phyloP scores from a whole-genome alignment of 2,113 vertebrate genomes.

The Anguilla japonica region DNA sequence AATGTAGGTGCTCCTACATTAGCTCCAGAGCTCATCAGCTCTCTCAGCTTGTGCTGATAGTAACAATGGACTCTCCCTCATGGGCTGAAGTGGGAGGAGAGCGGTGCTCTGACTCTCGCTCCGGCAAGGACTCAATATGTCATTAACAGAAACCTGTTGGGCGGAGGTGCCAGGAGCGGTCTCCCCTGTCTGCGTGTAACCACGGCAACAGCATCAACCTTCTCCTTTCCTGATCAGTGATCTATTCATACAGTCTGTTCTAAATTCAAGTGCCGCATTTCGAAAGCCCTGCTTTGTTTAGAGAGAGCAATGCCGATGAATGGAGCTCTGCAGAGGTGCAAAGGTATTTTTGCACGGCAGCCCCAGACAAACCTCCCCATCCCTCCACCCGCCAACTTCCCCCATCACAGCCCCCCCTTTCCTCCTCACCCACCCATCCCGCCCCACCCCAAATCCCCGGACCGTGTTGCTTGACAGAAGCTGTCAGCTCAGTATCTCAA shows the following conservation, averaged over 20 bases:
- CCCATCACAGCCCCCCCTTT: not conserved
- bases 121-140: not conserved
- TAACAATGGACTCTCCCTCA: not conserved
- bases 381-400: not conserved
- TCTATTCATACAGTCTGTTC: conserved; percentile 18
- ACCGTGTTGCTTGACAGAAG: not conserved
- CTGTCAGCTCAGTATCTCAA: not conserved
- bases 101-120: not conserved
- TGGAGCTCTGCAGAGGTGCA: not conserved
- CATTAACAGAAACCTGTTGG: conserved; percentile 19
- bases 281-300: not conserved
- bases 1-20: not conserved
- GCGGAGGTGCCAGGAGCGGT: conserved; percentile 10
- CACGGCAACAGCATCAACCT: conserved; percentile 7
- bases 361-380: not conserved
- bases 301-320: not conserved
- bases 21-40: not conserved
- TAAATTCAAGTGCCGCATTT: conserved; percentile 16
- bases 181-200: conserved; percentile 22
- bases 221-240: conserved; percentile 15
- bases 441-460: not conserved
- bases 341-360: conserved; percentile 1
- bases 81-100: no score
- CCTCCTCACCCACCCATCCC: not conserved
- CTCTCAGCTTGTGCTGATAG: not conserved